Conservation (phyloP, 2,113 vertebrate species). For the Leiothrix lutea region DNA sequence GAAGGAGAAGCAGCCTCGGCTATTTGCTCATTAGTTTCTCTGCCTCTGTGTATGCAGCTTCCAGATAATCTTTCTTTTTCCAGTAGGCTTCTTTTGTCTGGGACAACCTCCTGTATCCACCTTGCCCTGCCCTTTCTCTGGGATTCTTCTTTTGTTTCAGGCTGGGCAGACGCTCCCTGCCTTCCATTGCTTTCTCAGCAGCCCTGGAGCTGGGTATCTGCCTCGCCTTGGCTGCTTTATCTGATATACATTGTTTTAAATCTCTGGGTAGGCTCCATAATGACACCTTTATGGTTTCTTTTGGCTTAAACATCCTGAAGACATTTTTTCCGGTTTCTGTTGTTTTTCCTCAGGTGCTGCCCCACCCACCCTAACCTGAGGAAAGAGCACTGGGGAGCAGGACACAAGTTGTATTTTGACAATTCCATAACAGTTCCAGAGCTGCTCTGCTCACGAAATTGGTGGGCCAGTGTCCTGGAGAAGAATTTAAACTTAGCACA, state of each 20-base stretch:
- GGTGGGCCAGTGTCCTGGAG: not conserved
- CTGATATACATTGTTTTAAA: not conserved
- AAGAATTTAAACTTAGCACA: not conserved
- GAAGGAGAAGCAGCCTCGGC: not conserved
- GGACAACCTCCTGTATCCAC: not conserved
- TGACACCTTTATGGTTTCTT: not conserved
- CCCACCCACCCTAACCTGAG: fast-evolving
- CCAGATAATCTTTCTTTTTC: not conserved
- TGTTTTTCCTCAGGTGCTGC: not conserved
- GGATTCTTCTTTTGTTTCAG: not conserved
- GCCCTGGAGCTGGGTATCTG: not conserved
- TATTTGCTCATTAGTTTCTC: not conserved
- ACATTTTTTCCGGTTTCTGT: not conserved
- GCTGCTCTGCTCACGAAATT: not conserved
- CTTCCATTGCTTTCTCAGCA: not conserved
- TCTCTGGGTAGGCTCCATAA: not conserved
- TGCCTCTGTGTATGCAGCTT: not conserved
- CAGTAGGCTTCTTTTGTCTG: not conserved
- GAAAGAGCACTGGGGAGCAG: not conserved
- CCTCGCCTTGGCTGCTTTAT: not conserved
- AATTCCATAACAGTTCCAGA: not conserved
- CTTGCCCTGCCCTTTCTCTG: not conserved
- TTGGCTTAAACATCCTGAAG: not conserved
- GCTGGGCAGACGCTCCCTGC: not conserved
- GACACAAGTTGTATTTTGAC: not conserved